Percentiles rank a stretch among this genome's conserved stretches.
Conservation (phyloP, 2,888 invertebrate species). For the Cotesia congregata region DNA sequence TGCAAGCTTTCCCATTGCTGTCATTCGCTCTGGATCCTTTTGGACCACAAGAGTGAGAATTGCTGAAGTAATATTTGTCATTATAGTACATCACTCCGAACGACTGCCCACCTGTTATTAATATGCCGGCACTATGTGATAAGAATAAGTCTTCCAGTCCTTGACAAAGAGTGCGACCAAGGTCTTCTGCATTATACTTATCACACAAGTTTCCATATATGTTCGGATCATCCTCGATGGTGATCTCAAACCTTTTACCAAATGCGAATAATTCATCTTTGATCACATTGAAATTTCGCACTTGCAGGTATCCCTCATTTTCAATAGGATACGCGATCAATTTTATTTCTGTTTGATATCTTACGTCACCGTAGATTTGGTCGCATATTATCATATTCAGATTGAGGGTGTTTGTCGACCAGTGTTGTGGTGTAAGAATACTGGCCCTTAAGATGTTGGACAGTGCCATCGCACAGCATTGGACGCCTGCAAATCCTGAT, state of each 20-base stretch:
- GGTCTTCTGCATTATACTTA: background rate
- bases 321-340: background rate
- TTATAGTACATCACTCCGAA: background rate
- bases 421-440: background rate
- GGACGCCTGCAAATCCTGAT: conserved; percentile 49
- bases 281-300: background rate
- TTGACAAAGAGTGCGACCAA: background rate
- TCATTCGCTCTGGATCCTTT: conserved; percentile 44
- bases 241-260: background rate
- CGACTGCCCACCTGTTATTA: background rate
- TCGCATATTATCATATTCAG: conserved; percentile 10
- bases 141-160: background rate
- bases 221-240: background rate
- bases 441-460: conserved; percentile 42
- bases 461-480: conserved; percentile 54
- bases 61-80: conserved; percentile 23
- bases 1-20: conserved; percentile 30
- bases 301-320: background rate
- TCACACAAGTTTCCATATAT: background rate
- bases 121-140: background rate
- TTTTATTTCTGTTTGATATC: background rate
- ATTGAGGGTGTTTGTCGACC: conserved; percentile 5
- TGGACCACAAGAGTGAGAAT: conserved; percentile 52
- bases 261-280: background rate
- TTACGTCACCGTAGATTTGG: background rate